phyloP scores from a whole-genome alignment of 2,888 invertebrate species.

The Entomobrya proxima region DNA sequence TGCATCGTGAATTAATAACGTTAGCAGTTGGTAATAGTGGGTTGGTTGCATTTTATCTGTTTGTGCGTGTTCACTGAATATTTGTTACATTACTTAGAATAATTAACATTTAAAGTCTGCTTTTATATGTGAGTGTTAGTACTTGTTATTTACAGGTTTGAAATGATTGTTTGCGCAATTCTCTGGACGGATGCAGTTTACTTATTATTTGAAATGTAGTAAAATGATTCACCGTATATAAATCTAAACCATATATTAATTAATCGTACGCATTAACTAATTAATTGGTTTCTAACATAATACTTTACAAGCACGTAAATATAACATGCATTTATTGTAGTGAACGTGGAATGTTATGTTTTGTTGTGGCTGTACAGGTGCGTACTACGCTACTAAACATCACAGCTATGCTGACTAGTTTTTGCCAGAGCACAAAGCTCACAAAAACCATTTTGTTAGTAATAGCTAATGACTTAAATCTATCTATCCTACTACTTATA shows the following conservation, averaged over 20 bases:
- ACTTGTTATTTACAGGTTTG: slow-evolving; percentile 30
- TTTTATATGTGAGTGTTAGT: slow-evolving; percentile 4
- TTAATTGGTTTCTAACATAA: too few relatives aligned
- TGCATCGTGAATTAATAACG: too few relatives aligned
- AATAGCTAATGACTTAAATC: neutral
- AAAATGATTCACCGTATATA: slow-evolving; percentile 16
- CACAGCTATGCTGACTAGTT: slow-evolving; percentile 67
- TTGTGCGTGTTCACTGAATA: too few relatives aligned
- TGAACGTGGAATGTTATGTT: too few relatives aligned
- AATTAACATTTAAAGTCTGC: neutral
- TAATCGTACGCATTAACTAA: too few relatives aligned
- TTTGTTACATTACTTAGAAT: too few relatives aligned
- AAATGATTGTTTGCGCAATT: slow-evolving; percentile 59
- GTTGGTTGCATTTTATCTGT: too few relatives aligned
- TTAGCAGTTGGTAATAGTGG: too few relatives aligned
- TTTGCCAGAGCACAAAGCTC: slow-evolving; percentile 35
- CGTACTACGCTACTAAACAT: slow-evolving; percentile 33
- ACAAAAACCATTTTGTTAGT: slow-evolving; percentile 28
- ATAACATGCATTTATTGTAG: too few relatives aligned
- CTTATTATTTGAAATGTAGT: slow-evolving; percentile 12
- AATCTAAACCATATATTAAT: too few relatives aligned
- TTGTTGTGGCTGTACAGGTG: neutral
- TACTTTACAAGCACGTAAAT: too few relatives aligned
- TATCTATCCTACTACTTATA: neutral
- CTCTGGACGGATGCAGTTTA: slow-evolving; percentile 56